Evolutionary conservation across 2,113 vertebrate genomes (phyloP), one percentile per base, ranked within the genome.

Genomic region (Calyptommatus sinebrachiatus): DNA sequence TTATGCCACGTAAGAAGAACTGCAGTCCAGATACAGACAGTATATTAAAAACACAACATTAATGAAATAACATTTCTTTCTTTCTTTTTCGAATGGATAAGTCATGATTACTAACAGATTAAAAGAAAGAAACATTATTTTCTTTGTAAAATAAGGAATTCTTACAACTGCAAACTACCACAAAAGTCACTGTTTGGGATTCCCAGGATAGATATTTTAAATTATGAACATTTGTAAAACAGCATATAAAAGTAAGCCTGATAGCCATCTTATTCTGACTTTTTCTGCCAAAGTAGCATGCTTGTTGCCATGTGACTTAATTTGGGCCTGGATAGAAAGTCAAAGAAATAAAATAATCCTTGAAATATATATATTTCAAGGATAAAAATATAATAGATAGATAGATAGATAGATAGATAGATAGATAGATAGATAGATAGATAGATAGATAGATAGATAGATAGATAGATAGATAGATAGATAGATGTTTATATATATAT

Each of bases 141-240:
- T 61, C 1, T 0, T 75, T 78, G 63, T 8, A 9, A 5, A 57
- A 65, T 68, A 48, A 83, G 3, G 68, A 63, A 78, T 72, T 48
- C 29, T 83, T 53, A 73, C 1, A 29, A 74, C 18, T 46, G 29
- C 60, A 46, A 77, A 14, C 9, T 31, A 5, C 80, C 21, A 79
- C 67, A 88, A 86, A 73, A 87, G 61, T 35, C 50, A 82, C 78
- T 16, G 26, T 20, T 62, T 48, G 48, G 28, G 79, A 78, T 63
- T 29, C 48, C 67, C 7, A 18, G 72, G 60, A 72, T 31, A 81
- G 21, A 60, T 29, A 4, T 76, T 78, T 69, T 28, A 77, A 63
- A 83, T 67, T 73, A 26, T 63, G 57, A 70, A 21, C 79, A 78
- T 10, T 69, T 35, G 62, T 83, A 78, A 86, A 74, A 35, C 11